phyloP scores from a whole-genome alignment of 2,797 vertebrate species.

The Typhlichthys subterraneus region DNA sequence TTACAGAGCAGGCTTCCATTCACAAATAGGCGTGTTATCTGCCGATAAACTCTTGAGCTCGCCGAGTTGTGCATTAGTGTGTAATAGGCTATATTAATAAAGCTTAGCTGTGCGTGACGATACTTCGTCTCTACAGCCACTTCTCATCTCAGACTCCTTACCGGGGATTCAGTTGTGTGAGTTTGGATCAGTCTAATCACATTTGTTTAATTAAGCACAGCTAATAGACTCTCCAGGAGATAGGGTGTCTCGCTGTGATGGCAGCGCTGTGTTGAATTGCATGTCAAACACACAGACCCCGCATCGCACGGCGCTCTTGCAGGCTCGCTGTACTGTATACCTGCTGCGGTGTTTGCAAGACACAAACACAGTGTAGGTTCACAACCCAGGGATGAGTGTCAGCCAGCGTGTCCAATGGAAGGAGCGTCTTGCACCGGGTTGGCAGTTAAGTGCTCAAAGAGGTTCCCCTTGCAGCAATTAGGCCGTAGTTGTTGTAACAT shows the following conservation, averaged over 20 bases:
- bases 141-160: slow-evolving; percentile 60
- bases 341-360: slow-evolving; percentile 1
- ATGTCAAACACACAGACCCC: slow-evolving; percentile 59
- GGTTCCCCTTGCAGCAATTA: slow-evolving; percentile 7
- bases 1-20: slow-evolving; percentile 20
- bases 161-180: slow-evolving; percentile 67
- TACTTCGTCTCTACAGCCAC: slow-evolving; percentile 54
- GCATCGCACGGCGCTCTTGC: slow-evolving; percentile 11
- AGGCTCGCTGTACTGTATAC: not conserved
- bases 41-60: slow-evolving; percentile 28
- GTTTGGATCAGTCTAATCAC: slow-evolving; percentile 78
- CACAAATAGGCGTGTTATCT: slow-evolving; percentile 44
- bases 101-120: slow-evolving; percentile 63
- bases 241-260: slow-evolving; percentile 66
- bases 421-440: not conserved
- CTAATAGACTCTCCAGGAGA: slow-evolving; percentile 79
- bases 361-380: slow-evolving; percentile 9
- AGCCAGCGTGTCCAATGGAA: not conserved
- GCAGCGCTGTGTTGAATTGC: slow-evolving; percentile 46
- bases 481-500: not conserved
- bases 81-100: slow-evolving; percentile 72
- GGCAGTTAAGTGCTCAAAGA: slow-evolving; percentile 4
- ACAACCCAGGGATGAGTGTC: slow-evolving; percentile 24
- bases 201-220: slow-evolving; percentile 82
- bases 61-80: slow-evolving; percentile 36